Conservation (phyloP, 64 coral and sea anemone genomes). For the Montipora efflorescens region DNA sequence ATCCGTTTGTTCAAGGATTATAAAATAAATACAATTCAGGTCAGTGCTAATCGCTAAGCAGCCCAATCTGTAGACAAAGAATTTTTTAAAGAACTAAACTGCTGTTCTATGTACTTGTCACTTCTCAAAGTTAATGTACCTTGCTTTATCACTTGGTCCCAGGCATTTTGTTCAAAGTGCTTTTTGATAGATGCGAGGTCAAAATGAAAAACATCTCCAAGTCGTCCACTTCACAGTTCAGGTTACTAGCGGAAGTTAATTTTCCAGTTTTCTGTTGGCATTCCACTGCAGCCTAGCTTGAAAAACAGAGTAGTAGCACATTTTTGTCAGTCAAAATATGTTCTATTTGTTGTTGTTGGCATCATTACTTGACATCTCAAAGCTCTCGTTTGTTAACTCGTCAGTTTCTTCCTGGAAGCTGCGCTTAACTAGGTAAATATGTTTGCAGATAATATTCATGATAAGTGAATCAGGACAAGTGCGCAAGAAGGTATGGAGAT, state of each 20-base stretch:
- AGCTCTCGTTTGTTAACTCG: no score
- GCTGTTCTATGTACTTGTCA: not conserved
- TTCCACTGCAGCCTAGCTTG: not conserved
- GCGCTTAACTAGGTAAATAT: not conserved
- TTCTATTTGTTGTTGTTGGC: no score
- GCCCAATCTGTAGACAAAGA: not conserved
- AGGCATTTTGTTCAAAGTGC: not conserved
- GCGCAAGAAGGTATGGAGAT: slow-evolving; percentile 4
- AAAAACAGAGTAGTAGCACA: not conserved
- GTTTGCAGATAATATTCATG: slow-evolving; percentile 4
- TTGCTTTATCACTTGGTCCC: not conserved
- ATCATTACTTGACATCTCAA: no score
- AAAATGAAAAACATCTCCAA: not conserved
- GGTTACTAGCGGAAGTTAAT: not conserved
- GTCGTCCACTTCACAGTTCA: not conserved
- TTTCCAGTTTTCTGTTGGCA: not conserved
- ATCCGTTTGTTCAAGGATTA: rapidly evolving
- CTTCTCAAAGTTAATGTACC: not conserved
- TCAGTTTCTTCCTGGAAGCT: no score
- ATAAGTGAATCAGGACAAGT: slow-evolving; percentile 15
- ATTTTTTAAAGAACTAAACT: not conserved
- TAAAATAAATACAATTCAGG: no score
- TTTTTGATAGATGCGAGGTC: not conserved
- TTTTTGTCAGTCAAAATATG: not conserved
- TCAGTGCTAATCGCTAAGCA: no score